These are phyloP conservation scores for Cydia strobilella DNA, from an alignment of 1,140 invertebrate genomes.

Conservation along the genomic window DNA sequence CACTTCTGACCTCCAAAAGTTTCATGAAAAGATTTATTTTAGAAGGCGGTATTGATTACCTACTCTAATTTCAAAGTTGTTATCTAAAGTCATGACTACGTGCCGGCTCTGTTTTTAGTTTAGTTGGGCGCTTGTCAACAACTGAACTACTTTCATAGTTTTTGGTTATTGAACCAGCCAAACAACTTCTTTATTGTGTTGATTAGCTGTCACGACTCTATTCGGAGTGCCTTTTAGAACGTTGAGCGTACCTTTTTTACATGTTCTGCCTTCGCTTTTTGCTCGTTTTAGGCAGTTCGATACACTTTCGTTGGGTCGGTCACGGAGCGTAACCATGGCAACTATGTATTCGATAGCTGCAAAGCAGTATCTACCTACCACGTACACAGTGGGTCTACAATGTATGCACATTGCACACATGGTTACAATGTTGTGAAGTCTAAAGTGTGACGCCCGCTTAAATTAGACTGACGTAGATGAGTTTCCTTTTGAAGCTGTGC, in stretches of 20 bases:
- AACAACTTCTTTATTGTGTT: constrained; percentile 4
- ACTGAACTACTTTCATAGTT: constrained; percentile 33
- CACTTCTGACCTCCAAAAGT: constrained; percentile 3
- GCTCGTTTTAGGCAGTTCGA: constrained; percentile 49
- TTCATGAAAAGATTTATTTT: constrained; percentile 12
- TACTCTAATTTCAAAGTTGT: constrained; percentile 9
- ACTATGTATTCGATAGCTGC: constrained; percentile 58
- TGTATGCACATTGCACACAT: not conserved
- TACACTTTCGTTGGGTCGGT: constrained; percentile 60
- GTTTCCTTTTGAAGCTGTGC: not conserved
- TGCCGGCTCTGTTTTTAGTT: constrained; percentile 1
- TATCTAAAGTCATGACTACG: not conserved
- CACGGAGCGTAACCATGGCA: constrained; percentile 60
- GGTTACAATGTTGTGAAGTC: not conserved
- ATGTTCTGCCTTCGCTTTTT: constrained; percentile 39
- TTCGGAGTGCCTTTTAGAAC: not conserved
- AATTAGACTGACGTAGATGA: not conserved
- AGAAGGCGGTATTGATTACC: constrained; percentile 11
- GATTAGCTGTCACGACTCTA: constrained; percentile 15
- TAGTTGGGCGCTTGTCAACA: constrained; percentile 40
- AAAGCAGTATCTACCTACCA: not conserved
- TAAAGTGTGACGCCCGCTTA: not conserved
- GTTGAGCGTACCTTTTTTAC: not conserved
- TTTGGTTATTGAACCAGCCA: constrained; percentile 1
- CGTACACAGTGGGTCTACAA: not conserved